These are phyloP conservation scores for Napeogenes sylphis DNA, from an alignment of 2,888 invertebrate species.

Conservation along the genomic window DNA sequence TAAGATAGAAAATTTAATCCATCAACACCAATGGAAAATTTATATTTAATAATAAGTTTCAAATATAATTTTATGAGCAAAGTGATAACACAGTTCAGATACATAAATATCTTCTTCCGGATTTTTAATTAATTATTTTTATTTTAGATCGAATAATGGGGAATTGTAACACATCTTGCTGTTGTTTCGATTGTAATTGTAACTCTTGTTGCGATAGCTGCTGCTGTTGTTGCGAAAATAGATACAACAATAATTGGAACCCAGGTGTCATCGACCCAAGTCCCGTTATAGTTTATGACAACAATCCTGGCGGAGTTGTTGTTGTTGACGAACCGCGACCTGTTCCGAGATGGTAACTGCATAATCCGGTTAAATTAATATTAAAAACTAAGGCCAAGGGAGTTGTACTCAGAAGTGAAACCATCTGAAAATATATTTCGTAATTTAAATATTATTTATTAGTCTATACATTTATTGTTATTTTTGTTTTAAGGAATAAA, in stretches of 20 bases:
- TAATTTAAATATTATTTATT: too few species aligned
- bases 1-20: too few species aligned
- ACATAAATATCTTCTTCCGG: too few species aligned
- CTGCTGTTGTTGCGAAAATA: background rate
- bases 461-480: too few species aligned
- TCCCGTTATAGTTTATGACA: background rate
- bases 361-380: background rate
- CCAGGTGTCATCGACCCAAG: background rate
- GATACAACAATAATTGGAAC: background rate
- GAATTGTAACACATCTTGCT: slow-evolving; percentile 5
- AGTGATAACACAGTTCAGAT: too few species aligned
- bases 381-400: background rate
- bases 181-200: slow-evolving; percentile 36
- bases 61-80: too few species aligned
- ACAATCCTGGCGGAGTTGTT: slow-evolving; percentile 1
- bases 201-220: slow-evolving; percentile 20
- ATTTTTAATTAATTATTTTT: background rate
- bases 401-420: too few species aligned
- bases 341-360: background rate
- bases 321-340: background rate
- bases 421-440: too few species aligned
- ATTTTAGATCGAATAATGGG: slow-evolving; percentile 1
- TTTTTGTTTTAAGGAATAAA: too few species aligned
- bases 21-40: too few species aligned
- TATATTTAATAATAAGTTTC: too few species aligned